Evolutionary conservation across 2,797 vertebrate species (phyloP), one percentile per base, ranked within the genome.

Genomic region (Coluber constrictor): DNA sequence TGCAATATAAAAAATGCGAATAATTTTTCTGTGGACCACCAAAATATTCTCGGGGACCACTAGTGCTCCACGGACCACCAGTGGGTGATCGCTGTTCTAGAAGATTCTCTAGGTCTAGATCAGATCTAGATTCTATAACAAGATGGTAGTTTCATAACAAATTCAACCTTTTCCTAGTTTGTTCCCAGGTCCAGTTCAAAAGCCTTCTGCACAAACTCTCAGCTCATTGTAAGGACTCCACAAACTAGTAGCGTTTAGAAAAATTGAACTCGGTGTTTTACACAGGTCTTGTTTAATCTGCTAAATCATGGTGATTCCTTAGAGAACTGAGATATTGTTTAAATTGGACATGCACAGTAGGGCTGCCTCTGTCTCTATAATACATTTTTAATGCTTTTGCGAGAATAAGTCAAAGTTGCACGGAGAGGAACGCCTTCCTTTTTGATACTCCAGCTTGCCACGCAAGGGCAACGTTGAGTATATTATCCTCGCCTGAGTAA

Each of bases 311-410:
- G 94, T 92, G 92, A 90, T 25, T 20, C 61, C 70, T 66, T 15
- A 37, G 32, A 90, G 43, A 60, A 13, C 10, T 20, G 47, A 66
- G 66, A 6, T 8, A 51, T 37, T 87, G 54, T 60, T 91, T 60
- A 37, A 25, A 95, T 96, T 86, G 27, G 29, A 57, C 25, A 95
- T 94, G 94, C 90, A 95, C 93, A 95, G 95, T 91, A 94, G 95
- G 95, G 94, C 93, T 95, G 91, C 94, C 95, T 95, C 95, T 96
- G 94, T 94, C 95, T 95, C 93, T 95, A 93, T 90, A 27, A 25
- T 13, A 54, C 51, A 79, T 88, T 47, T 90, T 16, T 16, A 43
- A 32, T 4, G n/a, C 60, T 87, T 63, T 0, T 92, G 43, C 3
- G 93, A 95, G 94, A 95, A 96, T 95, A 47, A 87, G n/a, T 54